Evolutionary conservation across 2,113 vertebrate genomes (phyloP), one percentile per base, ranked within the genome.

Genomic region (Callionymus lyra): DNA sequence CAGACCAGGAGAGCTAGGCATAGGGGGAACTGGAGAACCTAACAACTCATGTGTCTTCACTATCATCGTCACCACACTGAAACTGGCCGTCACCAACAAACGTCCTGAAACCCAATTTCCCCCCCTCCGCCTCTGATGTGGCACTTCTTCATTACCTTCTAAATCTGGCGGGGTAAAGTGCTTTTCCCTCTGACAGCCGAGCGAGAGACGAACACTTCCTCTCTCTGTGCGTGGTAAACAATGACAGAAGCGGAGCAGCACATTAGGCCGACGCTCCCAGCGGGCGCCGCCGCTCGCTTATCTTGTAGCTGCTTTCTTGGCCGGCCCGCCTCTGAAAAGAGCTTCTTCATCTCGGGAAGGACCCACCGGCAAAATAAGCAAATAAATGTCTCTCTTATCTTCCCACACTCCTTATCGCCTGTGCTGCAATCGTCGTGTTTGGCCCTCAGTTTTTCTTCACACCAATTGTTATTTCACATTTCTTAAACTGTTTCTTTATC

Each of bases 301-400:
- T 59, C 53, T 61, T 14, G 36, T n/a, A 27, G 33, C 35, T 18
- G 35, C 40, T 41, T 47, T 53, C 27, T 36, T 15, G 39, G 50
- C 50, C 47, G 39, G 42, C 37, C 33, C 53, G 53, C 18, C 48
- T 64, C 54, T 50, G 46, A 66, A 53, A 53, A 50, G n/a, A 38
- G 32, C 40, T 32, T 49, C 47, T 13, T 59, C 41, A 56, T 63
- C 61, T 66, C 53, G 16, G 41, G 21, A 1, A 44, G 40, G 49
- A 45, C 35, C 54, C 38, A 1, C 16, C 3, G 12, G 59, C 53
- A 53, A 45, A 48, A 67, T n/a, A 60, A 69, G 50, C 45, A 53
- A 66, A 60, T 61, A 53, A 53, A 59, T 50, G 68, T 38, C 33
- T 59, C 47, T 60, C 44, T 63, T 56, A 38, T 63, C 50, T 39